A percentile compares a stretch with the other conserved stretches of the same genome.
Conservation (phyloP, 2,113 vertebrate species). For the Anoplopoma fimbria region DNA sequence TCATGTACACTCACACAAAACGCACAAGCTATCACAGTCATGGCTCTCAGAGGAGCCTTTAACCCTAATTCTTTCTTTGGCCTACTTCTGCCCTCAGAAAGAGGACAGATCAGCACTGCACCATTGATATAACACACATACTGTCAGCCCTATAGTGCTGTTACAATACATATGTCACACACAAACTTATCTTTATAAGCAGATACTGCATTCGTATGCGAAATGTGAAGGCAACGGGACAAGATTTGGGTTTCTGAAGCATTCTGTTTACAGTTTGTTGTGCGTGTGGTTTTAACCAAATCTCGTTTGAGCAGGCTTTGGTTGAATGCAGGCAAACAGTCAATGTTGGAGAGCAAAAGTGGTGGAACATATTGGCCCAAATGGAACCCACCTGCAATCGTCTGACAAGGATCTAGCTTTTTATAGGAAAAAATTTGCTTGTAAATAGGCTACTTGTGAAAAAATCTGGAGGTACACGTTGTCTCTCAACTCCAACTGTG, state of each 20-base stretch:
- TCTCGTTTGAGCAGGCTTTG: too few relatives aligned
- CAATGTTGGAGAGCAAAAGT: too few relatives aligned
- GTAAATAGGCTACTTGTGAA: not conserved
- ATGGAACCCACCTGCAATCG: too few relatives aligned
- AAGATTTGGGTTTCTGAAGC: not conserved
- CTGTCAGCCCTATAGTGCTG: not conserved
- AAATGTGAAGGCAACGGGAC: not conserved
- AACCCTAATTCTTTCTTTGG: slow-evolving; percentile 73
- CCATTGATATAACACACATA: not conserved
- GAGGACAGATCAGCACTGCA: slow-evolving; percentile 46
- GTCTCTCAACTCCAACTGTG: not conserved
- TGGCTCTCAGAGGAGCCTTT: slow-evolving; percentile 72
- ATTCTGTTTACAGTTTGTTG: not conserved
- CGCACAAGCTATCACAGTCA: slow-evolving; percentile 44
- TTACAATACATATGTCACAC: slow-evolving; percentile 2
- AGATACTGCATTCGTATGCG: not conserved
- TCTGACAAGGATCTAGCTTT: not conserved
- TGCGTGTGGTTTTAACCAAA: too few relatives aligned
- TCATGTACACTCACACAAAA: not conserved
- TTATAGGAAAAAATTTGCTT: not conserved
- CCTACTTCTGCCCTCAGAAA: slow-evolving; percentile 68
- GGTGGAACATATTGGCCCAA: too few relatives aligned
- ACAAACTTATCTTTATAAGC: not conserved
- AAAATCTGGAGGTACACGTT: not conserved
- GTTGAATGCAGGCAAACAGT: too few relatives aligned